Percentiles rank a stretch among this genome's conserved stretches.
phyloP scores from a whole-genome alignment of 2,888 invertebrate species.

The Meghimatium bilineatum region DNA sequence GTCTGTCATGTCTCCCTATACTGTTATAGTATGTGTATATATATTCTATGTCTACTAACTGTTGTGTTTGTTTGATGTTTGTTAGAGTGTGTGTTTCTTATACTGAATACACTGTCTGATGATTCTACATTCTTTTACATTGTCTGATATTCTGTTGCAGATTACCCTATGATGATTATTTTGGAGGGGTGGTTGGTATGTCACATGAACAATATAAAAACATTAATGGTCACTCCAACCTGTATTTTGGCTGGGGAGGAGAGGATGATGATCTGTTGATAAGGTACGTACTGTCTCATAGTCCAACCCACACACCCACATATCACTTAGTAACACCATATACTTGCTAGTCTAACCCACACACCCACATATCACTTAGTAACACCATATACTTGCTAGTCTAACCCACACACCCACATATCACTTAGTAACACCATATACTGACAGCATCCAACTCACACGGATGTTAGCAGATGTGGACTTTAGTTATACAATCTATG shows the following conservation, averaged over 20 bases:
- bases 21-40: neutral
- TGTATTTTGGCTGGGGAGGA: conserved; percentile 33
- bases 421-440: too few relatives aligned
- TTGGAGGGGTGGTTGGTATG: conserved; percentile 25
- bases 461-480: too few relatives aligned
- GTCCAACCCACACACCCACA: neutral
- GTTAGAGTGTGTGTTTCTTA: too few relatives aligned
- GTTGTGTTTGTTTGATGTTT: neutral
- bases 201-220: neutral
- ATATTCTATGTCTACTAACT: too few relatives aligned
- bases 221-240: conserved; percentile 30
- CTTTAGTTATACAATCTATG: too few relatives aligned
- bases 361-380: too few relatives aligned
- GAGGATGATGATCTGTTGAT: conserved; percentile 26
- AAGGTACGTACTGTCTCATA: neutral
- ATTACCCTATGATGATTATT: conserved; percentile 2
- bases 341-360: neutral
- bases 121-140: too few relatives aligned
- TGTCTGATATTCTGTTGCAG: neutral
- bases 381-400: too few relatives aligned
- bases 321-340: too few relatives aligned
- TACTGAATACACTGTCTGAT: too few relatives aligned
- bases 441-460: neutral
- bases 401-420: neutral
- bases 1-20: neutral